Base-by-base conservation (phyloP, 2,113 vertebrate genomes). In the Micronycteris hirsuta region DNA sequence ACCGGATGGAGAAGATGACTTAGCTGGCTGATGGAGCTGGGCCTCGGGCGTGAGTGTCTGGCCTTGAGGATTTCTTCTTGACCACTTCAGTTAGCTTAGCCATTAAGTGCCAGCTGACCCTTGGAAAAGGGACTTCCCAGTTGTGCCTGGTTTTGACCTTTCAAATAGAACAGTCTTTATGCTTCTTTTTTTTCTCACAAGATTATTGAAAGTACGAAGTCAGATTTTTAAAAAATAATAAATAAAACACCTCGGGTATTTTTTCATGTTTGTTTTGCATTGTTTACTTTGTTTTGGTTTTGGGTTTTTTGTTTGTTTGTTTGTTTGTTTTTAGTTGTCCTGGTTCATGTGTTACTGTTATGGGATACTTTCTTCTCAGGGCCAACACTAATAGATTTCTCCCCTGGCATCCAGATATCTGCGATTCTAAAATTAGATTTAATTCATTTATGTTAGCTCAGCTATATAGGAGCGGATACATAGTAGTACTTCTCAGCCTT, bases 91-190 rank as follows among this genome's bases (percentile, higher is more conserved):
- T 63, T 58, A 78, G 28, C 38, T 81, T 74, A 93, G 38, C 76
- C 58, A 61, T 33, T 71, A 87, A 13, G 36, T 91, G 58, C 43
- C 38, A 4, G 43, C 67, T 78, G 54, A 73, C 43, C 17, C 74
- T 86, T 45, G 11, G 73, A 78, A 38, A 89, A 84, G 12, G 20
- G 65, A 63, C 28, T 58, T 96, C 43, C 41, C 4, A 36, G 73
- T 63, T 56, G 11, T 80, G 80, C 38, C 87, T 86, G n/a, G 38
- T n/a, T 93, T 68, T 89, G 70, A 56, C 74, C 56, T 93, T 95
- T 86, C 84, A 93, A 54, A 86, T 20, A 92, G 74, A 67, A 68
- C 16, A 83, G 49, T 36, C 8, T 52, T 77, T n/a, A 56, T 16
- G 33, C 7, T 36, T 70, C n/a, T 33, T 74, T 83, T 86, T 61